phyloP scores from a whole-genome alignment of 2,113 vertebrate species.

The Antechinus flavipes region DNA sequence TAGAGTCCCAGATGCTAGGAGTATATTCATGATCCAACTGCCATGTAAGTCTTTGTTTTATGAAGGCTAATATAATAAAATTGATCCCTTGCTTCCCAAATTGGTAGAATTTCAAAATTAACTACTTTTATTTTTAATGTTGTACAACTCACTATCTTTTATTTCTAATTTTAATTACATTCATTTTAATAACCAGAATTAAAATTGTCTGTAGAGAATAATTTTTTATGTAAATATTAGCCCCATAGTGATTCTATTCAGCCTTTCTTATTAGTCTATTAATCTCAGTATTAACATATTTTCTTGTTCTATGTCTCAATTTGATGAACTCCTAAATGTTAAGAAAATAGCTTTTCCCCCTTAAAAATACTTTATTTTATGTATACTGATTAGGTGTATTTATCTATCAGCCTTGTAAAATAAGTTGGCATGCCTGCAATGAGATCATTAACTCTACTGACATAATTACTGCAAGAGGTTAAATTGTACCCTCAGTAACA shows the following conservation, averaged over 20 bases:
- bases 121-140: slow-evolving; percentile 10
- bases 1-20: not conserved
- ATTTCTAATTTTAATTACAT: not conserved
- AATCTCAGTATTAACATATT: slow-evolving; percentile 10
- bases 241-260: not conserved
- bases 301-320: slow-evolving; percentile 28
- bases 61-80: not conserved
- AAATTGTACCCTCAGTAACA: slow-evolving; percentile 68
- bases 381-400: slow-evolving; percentile 42
- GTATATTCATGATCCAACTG: not conserved
- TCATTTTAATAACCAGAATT: not conserved
- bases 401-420: slow-evolving; percentile 61
- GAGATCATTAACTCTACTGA: slow-evolving; percentile 80
- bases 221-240: slow-evolving; percentile 8
- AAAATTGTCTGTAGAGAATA: slow-evolving; percentile 2
- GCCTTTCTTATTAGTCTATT: slow-evolving; percentile 16
- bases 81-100: not conserved
- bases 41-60: not conserved
- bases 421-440: slow-evolving; percentile 61
- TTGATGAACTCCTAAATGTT: slow-evolving; percentile 1
- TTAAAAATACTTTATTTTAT: slow-evolving; percentile 47
- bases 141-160: not conserved
- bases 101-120: not conserved
- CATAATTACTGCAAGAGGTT: slow-evolving; percentile 74
- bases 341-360: slow-evolving; percentile 1